Conservation (phyloP, 1,140 invertebrate species). For the Wasmannia auropunctata region DNA sequence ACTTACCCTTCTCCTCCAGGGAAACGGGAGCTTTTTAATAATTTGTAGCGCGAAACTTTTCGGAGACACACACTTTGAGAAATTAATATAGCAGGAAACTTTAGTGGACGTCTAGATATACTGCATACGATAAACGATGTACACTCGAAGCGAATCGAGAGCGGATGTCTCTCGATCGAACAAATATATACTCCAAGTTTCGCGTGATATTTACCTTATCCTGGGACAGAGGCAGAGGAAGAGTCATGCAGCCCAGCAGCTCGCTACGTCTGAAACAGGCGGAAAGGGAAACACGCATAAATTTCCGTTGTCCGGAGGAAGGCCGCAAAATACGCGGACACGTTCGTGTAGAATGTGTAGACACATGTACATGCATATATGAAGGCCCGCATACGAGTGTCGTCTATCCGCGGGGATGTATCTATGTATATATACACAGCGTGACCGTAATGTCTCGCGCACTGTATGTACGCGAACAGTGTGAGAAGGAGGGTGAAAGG, state of each 20-base stretch:
- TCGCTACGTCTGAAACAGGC: constrained; percentile 87
- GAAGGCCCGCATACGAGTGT: not conserved
- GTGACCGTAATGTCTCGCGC: constrained; percentile 45
- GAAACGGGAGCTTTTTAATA: constrained; percentile 14
- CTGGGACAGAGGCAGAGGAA: constrained; percentile 87
- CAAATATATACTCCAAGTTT: not conserved
- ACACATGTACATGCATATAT: not conserved
- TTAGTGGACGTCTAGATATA: not conserved
- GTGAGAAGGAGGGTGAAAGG: not conserved
- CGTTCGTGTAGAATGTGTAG: not conserved
- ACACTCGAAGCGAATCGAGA: constrained; percentile 18
- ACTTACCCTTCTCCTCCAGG: not conserved
- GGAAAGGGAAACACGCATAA: constrained; percentile 62
- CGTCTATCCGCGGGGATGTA: not conserved
- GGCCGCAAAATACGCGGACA: not conserved
- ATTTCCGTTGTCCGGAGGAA: not conserved
- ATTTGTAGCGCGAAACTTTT: constrained; percentile 24
- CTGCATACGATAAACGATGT: not conserved
- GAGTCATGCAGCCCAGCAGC: constrained; percentile 89
- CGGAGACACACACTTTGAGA: not conserved
- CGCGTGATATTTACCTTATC: constrained; percentile 86
- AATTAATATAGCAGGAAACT: not conserved
- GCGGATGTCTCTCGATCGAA: constrained; percentile 1
- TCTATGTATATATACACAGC: not conserved
- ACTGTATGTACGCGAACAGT: constrained; percentile 17